Evolutionary conservation across 2,113 vertebrate genomes (phyloP), one percentile per base, ranked within the genome.

Genomic region (Leuciscus idus): DNA sequence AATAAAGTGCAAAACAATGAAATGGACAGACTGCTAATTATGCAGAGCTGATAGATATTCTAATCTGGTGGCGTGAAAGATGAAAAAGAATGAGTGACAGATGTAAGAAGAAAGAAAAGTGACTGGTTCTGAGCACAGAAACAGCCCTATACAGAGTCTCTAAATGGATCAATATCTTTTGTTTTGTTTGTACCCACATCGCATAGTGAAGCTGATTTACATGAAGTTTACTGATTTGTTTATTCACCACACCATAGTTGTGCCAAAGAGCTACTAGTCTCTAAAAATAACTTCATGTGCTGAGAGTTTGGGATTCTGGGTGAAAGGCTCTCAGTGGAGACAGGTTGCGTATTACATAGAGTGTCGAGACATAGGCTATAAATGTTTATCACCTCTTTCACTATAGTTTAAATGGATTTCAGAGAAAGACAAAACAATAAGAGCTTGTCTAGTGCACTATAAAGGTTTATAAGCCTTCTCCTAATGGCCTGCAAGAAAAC

Each of bases 221-320:
- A 94, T 94, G 91, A 92, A 88, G 89, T 78, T 84, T 92, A 86
- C 92, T 92, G 92, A 93, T 92, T 93, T 92, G 87, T 92, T 93
- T 93, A 93, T 92, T 93, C 92, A 93, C 93, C 89, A 92, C 84
- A 73, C 87, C 88, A 88, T 90, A 88, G 89, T 89, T 57, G 55
- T 23, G 55, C 55, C 19, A 57, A 62, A 83, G 81, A 80, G 87
- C 84, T 87, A 83, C 59, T 90, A 92, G 90, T 93, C 91, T 90
- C 86, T 43, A 82, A 83, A 83, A 83, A 83, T 72, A 72, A 76
- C 48, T 76, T 19, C 8, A 48, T 26, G 43, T 12, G 43, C 73
- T 76, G 11, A 76, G 74, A 26, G 48, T 11, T n/a, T 80, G 78
- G 28, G 30, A 82, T 70, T 52, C 46, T 70, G 66, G 26, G 46